Evolutionary conservation across 2,797 vertebrate species (phyloP), one percentile per base, ranked within the genome.

Genomic region (Acanthurus leucopareius): DNA sequence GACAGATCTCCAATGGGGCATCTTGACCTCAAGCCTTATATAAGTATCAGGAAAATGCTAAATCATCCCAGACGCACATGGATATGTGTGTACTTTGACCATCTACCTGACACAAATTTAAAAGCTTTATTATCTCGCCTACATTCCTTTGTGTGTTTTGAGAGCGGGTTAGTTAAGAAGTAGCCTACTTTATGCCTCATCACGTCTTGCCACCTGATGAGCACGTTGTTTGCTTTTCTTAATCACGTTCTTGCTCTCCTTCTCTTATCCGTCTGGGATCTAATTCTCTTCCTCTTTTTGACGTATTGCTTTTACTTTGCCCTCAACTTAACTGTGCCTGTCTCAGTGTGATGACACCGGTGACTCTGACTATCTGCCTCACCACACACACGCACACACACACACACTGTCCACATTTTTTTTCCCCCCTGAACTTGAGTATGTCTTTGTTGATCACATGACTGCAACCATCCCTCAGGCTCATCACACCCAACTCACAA

Each of bases 61-160:
- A 70, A 78, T 86, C 61, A 65, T 63, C 32, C 45, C 14, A 58
- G 72, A 16, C 42, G 25, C 22, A 56, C 73, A 58, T 22, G 53
- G 49, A 49, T 25, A 6, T 59, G 11, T 58, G 58, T 82, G 67
- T 44, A 77, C 70, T 83, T 79, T 87, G 79, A 73, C 42, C 79
- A 79, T 70, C 77, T 56, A 77, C 48, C 42, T 73, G 68, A 74
- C 61, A 66, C 63, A 75, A 35, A 47, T 62, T 20, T 54, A 40
- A 42, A 47, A 47, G 20, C 35, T 11, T 32, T 57, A 49, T 58
- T 75, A 32, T 82, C 64, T 42, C 9, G 11, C 40, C 40, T 51
- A 1, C 13, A 68, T 59, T 13, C 62, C 7, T 32, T 22, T 58
- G 15, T 25, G 14, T 25, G 62, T 68, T n/a, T 60, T 40, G 4